Conservation (phyloP, 64 coral and sea anemone genomes). For the Cladopsammia gracilis region DNA sequence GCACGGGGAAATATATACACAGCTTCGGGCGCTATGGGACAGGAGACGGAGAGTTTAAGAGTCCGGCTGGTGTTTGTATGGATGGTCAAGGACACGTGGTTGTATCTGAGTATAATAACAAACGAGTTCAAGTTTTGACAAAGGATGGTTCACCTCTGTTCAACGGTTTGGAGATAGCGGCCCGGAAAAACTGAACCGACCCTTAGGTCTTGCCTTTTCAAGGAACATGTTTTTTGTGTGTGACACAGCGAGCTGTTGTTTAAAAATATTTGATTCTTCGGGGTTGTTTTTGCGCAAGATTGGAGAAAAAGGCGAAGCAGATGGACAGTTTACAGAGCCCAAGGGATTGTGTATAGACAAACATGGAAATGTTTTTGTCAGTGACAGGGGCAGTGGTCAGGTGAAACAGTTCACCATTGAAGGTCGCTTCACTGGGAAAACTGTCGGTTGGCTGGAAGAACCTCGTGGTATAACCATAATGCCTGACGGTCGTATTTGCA, state of each 20-base stretch:
- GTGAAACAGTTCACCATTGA: too few relatives aligned
- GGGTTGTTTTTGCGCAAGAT: constrained; percentile 29
- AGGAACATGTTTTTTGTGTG: constrained; percentile 25
- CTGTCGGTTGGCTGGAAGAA: not conserved
- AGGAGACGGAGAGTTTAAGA: too few relatives aligned
- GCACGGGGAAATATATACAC: not conserved
- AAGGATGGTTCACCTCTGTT: constrained; percentile 7
- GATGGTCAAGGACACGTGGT: not conserved
- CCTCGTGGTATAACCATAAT: not conserved
- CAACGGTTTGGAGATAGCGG: constrained; percentile 2
- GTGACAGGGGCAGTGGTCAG: not conserved
- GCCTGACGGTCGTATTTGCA: too few relatives aligned
- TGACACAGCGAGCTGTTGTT: not conserved
- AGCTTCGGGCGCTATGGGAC: not conserved
- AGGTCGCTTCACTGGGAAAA: constrained; percentile 1
- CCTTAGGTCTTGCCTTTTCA: not conserved
- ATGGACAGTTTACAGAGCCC: constrained; percentile 25
- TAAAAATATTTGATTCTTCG: constrained; percentile 52
- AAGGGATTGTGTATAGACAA: constrained; percentile 32
- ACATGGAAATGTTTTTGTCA: constrained; percentile 25
- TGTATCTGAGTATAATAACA: constrained; percentile 15
- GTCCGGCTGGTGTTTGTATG: too few relatives aligned
- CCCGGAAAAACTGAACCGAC: not conserved
- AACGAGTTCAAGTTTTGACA: constrained; percentile 44
- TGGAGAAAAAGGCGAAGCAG: constrained; percentile 1